Evolutionary conservation across 2,888 invertebrate species (phyloP), one percentile per base, ranked within the genome.

Genomic region (Metopia argyrocephala): DNA sequence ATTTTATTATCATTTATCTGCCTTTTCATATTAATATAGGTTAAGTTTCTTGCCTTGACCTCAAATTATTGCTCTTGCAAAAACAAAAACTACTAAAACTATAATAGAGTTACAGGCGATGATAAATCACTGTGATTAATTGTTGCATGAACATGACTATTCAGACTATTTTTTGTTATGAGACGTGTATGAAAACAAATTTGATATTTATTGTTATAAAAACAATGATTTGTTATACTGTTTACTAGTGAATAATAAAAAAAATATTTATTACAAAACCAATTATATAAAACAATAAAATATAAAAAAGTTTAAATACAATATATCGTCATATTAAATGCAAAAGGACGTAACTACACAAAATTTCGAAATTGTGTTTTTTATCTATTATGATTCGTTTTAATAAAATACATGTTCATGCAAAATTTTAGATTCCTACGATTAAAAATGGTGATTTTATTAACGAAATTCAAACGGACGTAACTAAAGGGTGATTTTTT

Each of bases 41-140:
- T 38, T 1, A 38, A 12, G 3, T 38, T 38, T 4, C 15, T 38
- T 38, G 38, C 38, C 38, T 15, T 38, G 38, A 38, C 38, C 38
- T 38, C 12, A 38, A 38, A 38, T 15, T 38, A 38, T 38, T 38
- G 15, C 15, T 15, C 9, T 15, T 38, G 3, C 9, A 9, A 38
- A 38, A 38, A 38, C 9, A 9, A 38, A 15, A 15, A 38, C 0
- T n/a, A n/a, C n/a, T n/a, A 0, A 31, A 31, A 31, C 7, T 12
- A 0, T 3, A 31, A 31, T 9, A 15, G 6, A 38, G 15, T 12
- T 38, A 12, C 9, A 3, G 38, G 12, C 38, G 3, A 12, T 38
- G 12, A 64, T 64, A 48, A 64, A 64, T 64, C 62, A 64, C 27
- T 46, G 18, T 48, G 48, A 64, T 64, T 64, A 64, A 64, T 64